Evolutionary conservation across 2,113 vertebrate genomes (phyloP).

Genomic region (Gnathonemus echidnorhynchus): DNA sequence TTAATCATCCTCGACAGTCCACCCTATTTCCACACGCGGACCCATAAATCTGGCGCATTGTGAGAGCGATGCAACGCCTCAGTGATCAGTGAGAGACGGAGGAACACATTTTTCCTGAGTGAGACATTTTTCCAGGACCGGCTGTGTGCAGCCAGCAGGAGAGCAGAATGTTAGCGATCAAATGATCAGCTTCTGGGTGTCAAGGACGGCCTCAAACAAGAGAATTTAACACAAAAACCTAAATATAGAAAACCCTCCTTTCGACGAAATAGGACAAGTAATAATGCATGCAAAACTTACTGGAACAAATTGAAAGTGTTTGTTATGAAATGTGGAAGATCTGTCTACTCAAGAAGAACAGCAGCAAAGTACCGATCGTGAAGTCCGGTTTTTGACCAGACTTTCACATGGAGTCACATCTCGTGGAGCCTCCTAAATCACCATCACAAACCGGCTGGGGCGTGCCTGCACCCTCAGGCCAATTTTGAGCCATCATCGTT

Average conservation of each 20-base stretch:
- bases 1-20: background rate
- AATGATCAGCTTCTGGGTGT: background rate
- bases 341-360: background rate
- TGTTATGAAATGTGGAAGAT: background rate
- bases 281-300: background rate
- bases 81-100: background rate
- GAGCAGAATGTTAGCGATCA: background rate
- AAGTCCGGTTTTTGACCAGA: background rate
- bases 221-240: background rate
- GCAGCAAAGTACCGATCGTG: background rate
- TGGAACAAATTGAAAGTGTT: background rate
- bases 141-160: background rate
- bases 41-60: background rate
- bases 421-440: background rate
- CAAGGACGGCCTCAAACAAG: background rate
- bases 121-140: background rate
- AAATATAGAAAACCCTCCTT: background rate
- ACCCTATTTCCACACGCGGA: background rate
- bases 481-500: background rate
- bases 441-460: background rate
- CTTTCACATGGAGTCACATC: background rate
- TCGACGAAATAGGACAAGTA: background rate
- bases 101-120: background rate
- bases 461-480: background rate
- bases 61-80: background rate